Evolutionary conservation across 64 coral and sea anemone species (phyloP).

Genomic region (Actinia equina): DNA sequence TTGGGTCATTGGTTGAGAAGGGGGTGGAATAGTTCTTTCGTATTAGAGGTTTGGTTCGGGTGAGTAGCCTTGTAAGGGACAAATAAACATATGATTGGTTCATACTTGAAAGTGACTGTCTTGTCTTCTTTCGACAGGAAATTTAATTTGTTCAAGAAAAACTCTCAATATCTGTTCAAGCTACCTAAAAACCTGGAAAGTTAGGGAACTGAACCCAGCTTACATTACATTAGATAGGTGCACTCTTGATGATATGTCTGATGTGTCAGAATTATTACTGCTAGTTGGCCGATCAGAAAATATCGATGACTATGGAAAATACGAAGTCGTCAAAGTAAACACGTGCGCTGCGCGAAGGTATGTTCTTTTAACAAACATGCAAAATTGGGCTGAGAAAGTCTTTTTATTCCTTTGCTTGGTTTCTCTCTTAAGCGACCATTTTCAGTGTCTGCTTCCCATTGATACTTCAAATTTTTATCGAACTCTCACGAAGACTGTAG

Average conservation of each 20-base stretch:
- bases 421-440: neutral
- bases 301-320: constrained; percentile 28
- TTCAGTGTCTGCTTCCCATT: too few species aligned
- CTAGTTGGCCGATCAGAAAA: constrained; percentile 8
- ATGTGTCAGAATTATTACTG: neutral
- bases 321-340: constrained; percentile 20
- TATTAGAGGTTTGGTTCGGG: too few species aligned
- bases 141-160: neutral
- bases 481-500: too few species aligned
- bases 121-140: too few species aligned
- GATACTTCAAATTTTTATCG: too few species aligned
- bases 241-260: neutral
- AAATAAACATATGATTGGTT: too few species aligned
- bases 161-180: neutral
- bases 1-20: too few species aligned
- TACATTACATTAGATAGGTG: neutral
- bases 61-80: too few species aligned
- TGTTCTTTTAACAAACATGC: neutral
- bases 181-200: constrained; percentile 11
- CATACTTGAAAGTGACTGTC: too few species aligned
- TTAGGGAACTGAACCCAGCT: neutral
- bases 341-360: neutral
- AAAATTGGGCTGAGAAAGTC: too few species aligned
- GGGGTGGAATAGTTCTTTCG: too few species aligned
- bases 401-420: too few species aligned